Conservation (phyloP, 2,113 vertebrate genomes). For the Formicarius rufipectus region DNA sequence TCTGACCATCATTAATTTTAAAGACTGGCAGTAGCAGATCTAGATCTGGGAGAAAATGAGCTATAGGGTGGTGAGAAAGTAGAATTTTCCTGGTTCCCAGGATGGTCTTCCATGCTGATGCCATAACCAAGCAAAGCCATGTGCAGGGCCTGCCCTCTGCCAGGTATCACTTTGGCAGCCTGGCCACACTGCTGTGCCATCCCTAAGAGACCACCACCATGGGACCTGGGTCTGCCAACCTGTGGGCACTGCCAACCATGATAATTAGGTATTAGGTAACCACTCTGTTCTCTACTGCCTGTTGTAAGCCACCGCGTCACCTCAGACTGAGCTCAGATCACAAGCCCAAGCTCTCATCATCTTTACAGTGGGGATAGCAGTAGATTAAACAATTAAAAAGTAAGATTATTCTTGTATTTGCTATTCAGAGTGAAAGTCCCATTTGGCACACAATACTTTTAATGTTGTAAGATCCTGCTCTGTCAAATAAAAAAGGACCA, state of each 20-base stretch:
- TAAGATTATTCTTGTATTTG: neutral
- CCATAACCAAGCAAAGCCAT: neutral
- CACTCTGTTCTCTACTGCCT: rapidly evolving
- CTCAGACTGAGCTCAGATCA: neutral
- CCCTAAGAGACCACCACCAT: rapidly evolving
- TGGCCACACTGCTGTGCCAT: neutral
- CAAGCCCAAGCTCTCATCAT: neutral
- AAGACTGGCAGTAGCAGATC: neutral
- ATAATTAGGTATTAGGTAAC: rapidly evolving
- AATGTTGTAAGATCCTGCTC: conserved; percentile 4
- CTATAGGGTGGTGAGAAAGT: neutral
- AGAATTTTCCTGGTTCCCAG: neutral
- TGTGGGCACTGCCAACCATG: rapidly evolving
- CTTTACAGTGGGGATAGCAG: neutral
- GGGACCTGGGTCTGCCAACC: neutral
- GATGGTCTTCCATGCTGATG: neutral
- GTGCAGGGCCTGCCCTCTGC: neutral
- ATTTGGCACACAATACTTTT: neutral
- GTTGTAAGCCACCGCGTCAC: neutral
- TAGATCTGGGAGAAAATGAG: neutral
- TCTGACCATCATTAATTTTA: neutral
- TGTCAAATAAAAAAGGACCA: neutral
- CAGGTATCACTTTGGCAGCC: neutral
- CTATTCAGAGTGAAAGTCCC: neutral
- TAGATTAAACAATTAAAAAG: neutral